A percentile compares a stretch with the other conserved stretches of the same genome.
These are phyloP conservation scores for Erythrolamprus reginae DNA, from an alignment of 2,113 vertebrate species.

Conservation along the genomic window DNA sequence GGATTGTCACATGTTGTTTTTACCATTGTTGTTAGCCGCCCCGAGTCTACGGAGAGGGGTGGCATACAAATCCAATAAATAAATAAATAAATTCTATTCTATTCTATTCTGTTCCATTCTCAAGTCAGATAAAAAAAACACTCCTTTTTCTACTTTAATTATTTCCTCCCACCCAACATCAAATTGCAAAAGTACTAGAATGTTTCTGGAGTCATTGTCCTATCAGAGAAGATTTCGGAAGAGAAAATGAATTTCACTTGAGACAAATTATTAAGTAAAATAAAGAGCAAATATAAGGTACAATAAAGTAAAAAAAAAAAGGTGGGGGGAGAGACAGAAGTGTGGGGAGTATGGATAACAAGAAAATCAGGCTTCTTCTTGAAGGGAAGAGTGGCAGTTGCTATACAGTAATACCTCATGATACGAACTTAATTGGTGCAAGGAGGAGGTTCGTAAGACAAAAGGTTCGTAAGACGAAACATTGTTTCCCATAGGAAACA, in stretches of 20 bases:
- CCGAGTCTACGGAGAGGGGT: too few species aligned
- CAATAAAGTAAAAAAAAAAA: not conserved
- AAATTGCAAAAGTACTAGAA: not conserved
- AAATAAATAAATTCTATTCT: too few species aligned
- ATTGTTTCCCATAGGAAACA: too few species aligned
- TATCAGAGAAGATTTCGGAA: not conserved
- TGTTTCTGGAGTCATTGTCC: not conserved
- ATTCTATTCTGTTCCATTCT: too few species aligned
- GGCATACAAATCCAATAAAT: too few species aligned
- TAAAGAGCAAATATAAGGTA: not conserved
- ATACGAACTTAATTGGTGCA: too few species aligned
- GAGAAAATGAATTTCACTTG: not conserved
- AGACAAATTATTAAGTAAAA: conserved; percentile 3
- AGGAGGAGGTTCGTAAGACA: too few species aligned
- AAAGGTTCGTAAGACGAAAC: too few species aligned
- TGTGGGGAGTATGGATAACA: not conserved
- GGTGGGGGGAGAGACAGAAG: accelerated
- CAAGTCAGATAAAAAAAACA: not conserved
- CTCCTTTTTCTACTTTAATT: not conserved
- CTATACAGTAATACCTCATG: too few species aligned
- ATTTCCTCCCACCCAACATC: not conserved
- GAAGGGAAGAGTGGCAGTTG: not conserved
- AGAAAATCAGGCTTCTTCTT: conserved; percentile 4
- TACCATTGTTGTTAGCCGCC: too few species aligned
- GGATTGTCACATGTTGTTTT: too few species aligned